phyloP scores from a whole-genome alignment of 2,797 vertebrate species.

The Oophaga sylvatica region DNA sequence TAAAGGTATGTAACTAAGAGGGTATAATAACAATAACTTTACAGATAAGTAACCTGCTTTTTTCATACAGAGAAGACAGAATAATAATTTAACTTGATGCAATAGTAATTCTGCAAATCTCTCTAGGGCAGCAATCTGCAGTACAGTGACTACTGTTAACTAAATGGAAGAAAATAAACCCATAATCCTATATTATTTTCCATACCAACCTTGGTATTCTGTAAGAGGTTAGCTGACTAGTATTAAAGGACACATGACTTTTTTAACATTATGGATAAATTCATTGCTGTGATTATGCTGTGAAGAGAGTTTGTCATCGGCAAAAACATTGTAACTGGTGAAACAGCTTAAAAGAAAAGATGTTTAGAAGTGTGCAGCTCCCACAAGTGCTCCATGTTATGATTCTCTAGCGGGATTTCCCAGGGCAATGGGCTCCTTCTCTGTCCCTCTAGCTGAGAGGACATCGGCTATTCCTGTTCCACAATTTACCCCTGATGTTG shows the following conservation, averaged over 20 bases:
- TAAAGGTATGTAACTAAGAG: slow-evolving; percentile 41
- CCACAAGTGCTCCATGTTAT: too few species aligned
- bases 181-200: slow-evolving; percentile 25
- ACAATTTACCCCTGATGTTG: too few species aligned
- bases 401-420: too few species aligned
- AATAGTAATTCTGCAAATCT: slow-evolving; percentile 16
- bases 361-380: too few species aligned
- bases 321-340: too few species aligned
- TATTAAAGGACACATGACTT: background rate
- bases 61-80: slow-evolving; percentile 26
- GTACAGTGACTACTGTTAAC: slow-evolving; percentile 13
- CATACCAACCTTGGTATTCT: background rate
- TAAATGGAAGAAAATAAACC: slow-evolving; percentile 22
- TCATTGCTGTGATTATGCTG: background rate
- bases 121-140: slow-evolving; percentile 31
- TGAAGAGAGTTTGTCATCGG: too few species aligned
- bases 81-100: slow-evolving; percentile 35
- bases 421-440: too few species aligned
- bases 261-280: background rate
- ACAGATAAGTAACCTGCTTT: slow-evolving; percentile 28
- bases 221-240: background rate
- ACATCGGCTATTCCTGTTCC: too few species aligned
- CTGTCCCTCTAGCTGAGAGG: too few species aligned
- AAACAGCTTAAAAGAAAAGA: too few species aligned
- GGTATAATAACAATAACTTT: slow-evolving; percentile 46